Percentiles rank a stretch among this genome's conserved stretches.
These are phyloP conservation scores for Coelopa frigida DNA, from an alignment of 1,140 invertebrate genomes.

Conservation along the genomic window DNA sequence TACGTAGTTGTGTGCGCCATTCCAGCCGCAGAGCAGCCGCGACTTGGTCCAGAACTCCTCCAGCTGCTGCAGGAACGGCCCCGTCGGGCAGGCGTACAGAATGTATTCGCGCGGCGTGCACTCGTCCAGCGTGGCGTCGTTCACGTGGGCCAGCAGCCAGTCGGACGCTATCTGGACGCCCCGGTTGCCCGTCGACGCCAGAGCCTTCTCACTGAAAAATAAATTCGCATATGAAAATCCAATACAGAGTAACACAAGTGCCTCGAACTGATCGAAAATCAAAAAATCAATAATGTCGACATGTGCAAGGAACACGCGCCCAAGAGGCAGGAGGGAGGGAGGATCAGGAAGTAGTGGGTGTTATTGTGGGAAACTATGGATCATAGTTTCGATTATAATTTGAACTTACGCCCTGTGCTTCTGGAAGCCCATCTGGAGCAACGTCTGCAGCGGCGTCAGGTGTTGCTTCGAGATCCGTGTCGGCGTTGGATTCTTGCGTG, in stretches of 20 bases:
- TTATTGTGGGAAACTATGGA: background rate
- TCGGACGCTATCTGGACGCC: slow-evolving; percentile 81
- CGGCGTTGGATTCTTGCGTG: slow-evolving; percentile 58
- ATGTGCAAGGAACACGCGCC: background rate
- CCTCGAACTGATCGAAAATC: too few species aligned
- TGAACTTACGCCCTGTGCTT: slow-evolving; percentile 73
- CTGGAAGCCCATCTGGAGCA: slow-evolving; percentile 80
- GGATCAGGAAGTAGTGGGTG: background rate
- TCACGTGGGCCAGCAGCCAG: slow-evolving; percentile 82
- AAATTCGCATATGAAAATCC: too few species aligned
- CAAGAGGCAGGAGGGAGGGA: background rate
- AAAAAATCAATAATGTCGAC: too few species aligned
- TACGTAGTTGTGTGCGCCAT: slow-evolving; percentile 80
- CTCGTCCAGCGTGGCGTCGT: slow-evolving; percentile 71
- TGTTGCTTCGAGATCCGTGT: slow-evolving; percentile 64
- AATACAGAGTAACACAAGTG: background rate
- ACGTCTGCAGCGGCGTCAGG: slow-evolving; percentile 66
- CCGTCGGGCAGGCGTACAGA: slow-evolving; percentile 76
- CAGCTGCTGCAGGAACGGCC: slow-evolving; percentile 59
- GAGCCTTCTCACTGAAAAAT: slow-evolving; percentile 67
- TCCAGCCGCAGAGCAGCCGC: slow-evolving; percentile 68
- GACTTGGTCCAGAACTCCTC: slow-evolving; percentile 73
- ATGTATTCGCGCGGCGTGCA: slow-evolving; percentile 73
- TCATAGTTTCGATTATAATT: background rate
- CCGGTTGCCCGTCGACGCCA: slow-evolving; percentile 80